Evolutionary conservation across 2,888 invertebrate species (phyloP), one percentile per base, ranked within the genome.

Genomic region (Muschampia plurimacula): DNA sequence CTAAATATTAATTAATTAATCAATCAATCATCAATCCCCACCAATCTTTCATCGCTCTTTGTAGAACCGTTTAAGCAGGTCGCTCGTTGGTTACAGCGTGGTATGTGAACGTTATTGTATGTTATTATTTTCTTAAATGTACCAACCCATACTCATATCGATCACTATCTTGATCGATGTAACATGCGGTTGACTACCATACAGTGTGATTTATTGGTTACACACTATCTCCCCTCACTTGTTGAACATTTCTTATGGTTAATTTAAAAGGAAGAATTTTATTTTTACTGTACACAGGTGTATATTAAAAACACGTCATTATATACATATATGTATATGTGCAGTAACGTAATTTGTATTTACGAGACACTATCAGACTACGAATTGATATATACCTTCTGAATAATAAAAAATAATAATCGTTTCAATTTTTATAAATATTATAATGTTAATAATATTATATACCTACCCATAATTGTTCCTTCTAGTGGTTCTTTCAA

Each of bases 91-190:
- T 52, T 2, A 22, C 55, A 9, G 22, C 55, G 22, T 55, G 55
- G 55, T 55, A 55, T 55, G 52, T 52, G 52, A 52, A n/a, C 15
- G 55, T 55, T 55, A 9, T 22, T 55, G 55, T 22, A 55, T 55
- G 10, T 55, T 22, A 55, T 55, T 55, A 55, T 55, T 55, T 55
- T 55, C 55, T 55, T 22, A 55, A 4, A 22, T 22, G 15, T 15
- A 57, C 9, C 55, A 57, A 12, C 55, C 55, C 55, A 57, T 28
- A 57, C 22, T 57, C 55, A 57, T 57, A 57, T 57, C 55, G 55
- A 57, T 57, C 55, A 12, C 28, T 57, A 57, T 57, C 55, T 57
- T 57, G 55, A 57, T 57, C 22, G 55, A 57, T 28, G 55, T 57
- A 57, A 57, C 55, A 57, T 57, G 28, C 12, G 12, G 28, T 28